phyloP scores from a whole-genome alignment of 1,140 invertebrate species.

The Bathynomus jamesi region DNA sequence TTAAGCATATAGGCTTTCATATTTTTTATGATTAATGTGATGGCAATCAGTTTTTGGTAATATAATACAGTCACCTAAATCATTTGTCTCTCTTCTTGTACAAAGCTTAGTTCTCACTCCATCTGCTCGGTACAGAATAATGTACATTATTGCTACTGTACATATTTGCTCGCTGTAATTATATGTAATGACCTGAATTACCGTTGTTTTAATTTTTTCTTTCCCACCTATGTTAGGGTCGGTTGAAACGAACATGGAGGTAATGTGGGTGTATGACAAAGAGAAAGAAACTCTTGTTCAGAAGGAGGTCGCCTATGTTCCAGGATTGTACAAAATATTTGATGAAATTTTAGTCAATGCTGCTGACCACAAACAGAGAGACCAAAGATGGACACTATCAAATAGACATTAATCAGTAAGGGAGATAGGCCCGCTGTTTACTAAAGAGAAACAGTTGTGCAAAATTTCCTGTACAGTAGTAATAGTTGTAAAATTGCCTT shows the following conservation, averaged over 20 bases:
- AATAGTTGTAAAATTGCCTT: neutral
- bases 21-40: too few species aligned
- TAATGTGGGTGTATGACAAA: constrained; percentile 90
- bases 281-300: constrained; percentile 72
- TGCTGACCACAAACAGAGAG: constrained; percentile 97
- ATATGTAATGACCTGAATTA: too few species aligned
- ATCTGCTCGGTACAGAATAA: too few species aligned
- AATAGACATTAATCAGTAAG: constrained; percentile 88
- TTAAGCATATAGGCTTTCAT: too few species aligned
- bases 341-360: constrained; percentile 99
- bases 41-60: too few species aligned
- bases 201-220: neutral
- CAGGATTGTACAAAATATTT: constrained; percentile 98
- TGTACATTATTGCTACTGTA: too few species aligned
- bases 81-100: too few species aligned
- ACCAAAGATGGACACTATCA: constrained; percentile 90
- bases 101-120: too few species aligned
- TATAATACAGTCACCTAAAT: too few species aligned
- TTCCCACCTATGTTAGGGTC: constrained; percentile 52
- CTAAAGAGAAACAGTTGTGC: too few species aligned
- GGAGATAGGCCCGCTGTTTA: too few species aligned
- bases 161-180: too few species aligned
- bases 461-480: neutral
- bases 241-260: constrained; percentile 75
- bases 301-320: constrained; percentile 85